Evolutionary conservation across 2,888 invertebrate species (phyloP).

Genomic region (Cephus runcator): DNA sequence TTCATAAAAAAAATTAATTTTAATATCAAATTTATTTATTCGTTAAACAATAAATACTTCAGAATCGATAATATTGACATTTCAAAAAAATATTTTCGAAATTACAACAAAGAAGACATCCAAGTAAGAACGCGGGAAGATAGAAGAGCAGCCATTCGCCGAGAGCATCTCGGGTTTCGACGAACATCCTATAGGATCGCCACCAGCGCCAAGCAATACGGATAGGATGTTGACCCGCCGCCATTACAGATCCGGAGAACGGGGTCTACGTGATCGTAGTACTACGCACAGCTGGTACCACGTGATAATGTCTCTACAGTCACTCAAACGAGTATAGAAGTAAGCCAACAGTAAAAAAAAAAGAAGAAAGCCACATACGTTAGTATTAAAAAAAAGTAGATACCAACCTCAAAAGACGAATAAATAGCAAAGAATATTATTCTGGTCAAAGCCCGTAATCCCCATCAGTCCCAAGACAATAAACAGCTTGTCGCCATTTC

Average conservation of each 20-base stretch:
- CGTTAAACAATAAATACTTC: not conserved
- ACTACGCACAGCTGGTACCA: slow-evolving; percentile 50
- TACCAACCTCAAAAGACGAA: not conserved
- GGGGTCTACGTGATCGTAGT: slow-evolving; percentile 55
- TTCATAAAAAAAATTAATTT: not conserved
- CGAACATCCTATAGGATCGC: slow-evolving; percentile 56
- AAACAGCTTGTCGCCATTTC: not conserved
- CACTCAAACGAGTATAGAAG: not conserved
- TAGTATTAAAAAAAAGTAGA: no score
- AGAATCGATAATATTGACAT: no score
- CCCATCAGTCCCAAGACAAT: not conserved
- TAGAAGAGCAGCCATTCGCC: slow-evolving; percentile 48
- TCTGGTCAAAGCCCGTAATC: not conserved
- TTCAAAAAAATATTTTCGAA: not conserved
- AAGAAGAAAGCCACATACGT: no score
- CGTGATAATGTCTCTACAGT: not conserved
- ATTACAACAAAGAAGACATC: not conserved
- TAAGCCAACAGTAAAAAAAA: not conserved
- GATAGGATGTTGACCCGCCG: slow-evolving; percentile 66
- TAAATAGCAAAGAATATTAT: not conserved
- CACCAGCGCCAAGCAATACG: slow-evolving; percentile 51
- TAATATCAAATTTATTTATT: not conserved
- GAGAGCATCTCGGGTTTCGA: slow-evolving; percentile 40
- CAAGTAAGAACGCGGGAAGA: slow-evolving; percentile 52
- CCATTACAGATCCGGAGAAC: slow-evolving; percentile 52